Evolutionary conservation across 2,113 vertebrate species (phyloP), one percentile per base, ranked within the genome.

Genomic region (Lophura nycthemera): DNA sequence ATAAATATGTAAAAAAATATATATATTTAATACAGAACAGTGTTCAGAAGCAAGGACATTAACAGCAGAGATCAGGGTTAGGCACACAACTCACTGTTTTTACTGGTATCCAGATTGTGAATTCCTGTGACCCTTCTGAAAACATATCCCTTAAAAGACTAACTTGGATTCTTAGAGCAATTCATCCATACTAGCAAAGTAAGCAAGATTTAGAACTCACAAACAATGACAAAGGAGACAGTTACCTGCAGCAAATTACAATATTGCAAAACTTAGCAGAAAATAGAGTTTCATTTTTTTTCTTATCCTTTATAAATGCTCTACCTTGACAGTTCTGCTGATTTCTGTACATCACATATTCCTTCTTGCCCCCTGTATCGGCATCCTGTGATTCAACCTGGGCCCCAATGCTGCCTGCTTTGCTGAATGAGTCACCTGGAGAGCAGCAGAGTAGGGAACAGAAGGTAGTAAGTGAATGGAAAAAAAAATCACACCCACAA

Each of bases 271-370:
- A 56, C 96, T 90, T n/a, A 61, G 63, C 81, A 94, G 14, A 93
- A 80, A 75, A 4, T 0, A 8, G 2, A 59, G 5, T 7, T 71
- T 48, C 42, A 43, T 32, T 50, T 50, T 69, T 73, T 88, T 65
- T 50, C 29, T 14, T 84, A 91, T 95, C 95, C 50, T 47, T 80
- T 59, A 73, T 24, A 72, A 86, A 96, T 86, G 88, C 88, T 3
- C 95, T 98, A 98, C 98, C 97, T 97, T 97, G 97, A 96, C 90
- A 97, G 95, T 95, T 98, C 88, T 96, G 97, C 95, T 98, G 98
- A 87, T 96, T 97, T 93, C 91, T 97, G 95, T 98, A 95, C 80
- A 76, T 54, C 2, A 73, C 96, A 65, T 96, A 95, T 94, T 98
- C 98, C 97, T 98, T 98, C 92, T 97, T 97, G 89, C 89, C 96